Base-by-base conservation (phyloP, 2,888 invertebrate species). In the Tenthredo scrophulariae region DNA sequence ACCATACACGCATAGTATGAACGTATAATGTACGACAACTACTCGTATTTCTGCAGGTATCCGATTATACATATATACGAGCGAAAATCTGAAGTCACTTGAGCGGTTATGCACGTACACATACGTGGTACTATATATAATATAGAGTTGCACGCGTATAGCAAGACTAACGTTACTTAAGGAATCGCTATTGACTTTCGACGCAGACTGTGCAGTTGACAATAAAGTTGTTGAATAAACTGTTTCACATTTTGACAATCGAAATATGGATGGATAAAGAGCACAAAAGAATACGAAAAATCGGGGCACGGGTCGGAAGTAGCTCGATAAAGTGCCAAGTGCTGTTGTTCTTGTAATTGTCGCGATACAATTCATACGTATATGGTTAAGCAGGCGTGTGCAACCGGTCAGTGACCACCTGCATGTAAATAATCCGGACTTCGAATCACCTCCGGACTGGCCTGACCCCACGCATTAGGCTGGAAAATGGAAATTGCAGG, bases 371-470 rank as follows among this genome's bases (percentile, higher is more conserved):
- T 40, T 22, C 72, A 22, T n/a, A 43, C n/a, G 72, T 74, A 15
- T 74, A 43, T n/a, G n/a, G 77, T 77, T 54, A 18, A 54, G 50
- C 46, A 33, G 77, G 77, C 77, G 54, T n/a, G 77, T 50, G 77
- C n/a, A 50, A 50, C 62, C 80, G 80, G 62, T 80, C 80, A 26
- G 80, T 80, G 80, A 80, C 62, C 80, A 65, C 58, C 58, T 65
- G 65, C 62, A 58, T 62, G 80, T 15, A 62, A 65, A 80, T 80
- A 80, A 33, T 54, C n/a, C 62, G 62, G 43, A 80, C 58, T 80
- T 80, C 26, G 65, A 62, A 80, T 62, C 62, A 80, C 62, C 58
- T 7, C 40, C 26, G 33, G 58, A 22, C 50, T 26, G 80, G 4
- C 80, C 40, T 40, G 62, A 62, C 62, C 62, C 80, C 40, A 5